Base-by-base conservation (phyloP, 2,113 vertebrate species). In the Coptodon rendalli region DNA sequence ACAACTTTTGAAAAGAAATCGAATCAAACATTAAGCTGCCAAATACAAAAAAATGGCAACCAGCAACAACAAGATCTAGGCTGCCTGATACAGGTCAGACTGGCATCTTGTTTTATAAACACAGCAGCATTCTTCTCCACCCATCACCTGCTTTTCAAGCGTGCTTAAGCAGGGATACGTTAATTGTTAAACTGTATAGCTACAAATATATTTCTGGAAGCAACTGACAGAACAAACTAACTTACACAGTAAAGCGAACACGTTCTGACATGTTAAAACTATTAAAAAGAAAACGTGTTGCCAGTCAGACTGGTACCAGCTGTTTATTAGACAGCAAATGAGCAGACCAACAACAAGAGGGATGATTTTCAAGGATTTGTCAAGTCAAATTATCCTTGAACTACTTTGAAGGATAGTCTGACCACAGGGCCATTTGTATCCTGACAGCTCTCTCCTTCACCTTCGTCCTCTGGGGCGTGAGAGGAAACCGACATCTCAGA, bases 401-500 rank as follows among this genome's bases (percentile, higher is more conserved):
- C 56, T 66, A 38, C 79, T 89, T 81, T 57, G 38, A 19, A 34
- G 13, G 45, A 81, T 1, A 71, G 13, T 4, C 76, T 83, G 57
- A 84, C 88, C 48, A 57, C 54, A 56, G 38, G 38, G 79, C 81
- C 10, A 83, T 89, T 83, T 31, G 36, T 83, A 76, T 91, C 53
- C 68, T 91, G 87, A 86, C 57, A 68, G 66, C 76, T 82, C 78
- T 90, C 83, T 84, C 73, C 76, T 89, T 90, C 84, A 92, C 89
- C 78, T 87, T 81, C 78, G 76, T 40, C 80, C 89, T 87, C 13
- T 63, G 63, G 80, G 71, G 56, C 7, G 2, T 5, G 71, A 86
- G 22, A 90, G 95, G 93, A 95, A 94, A 40, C 43, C 34, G n/a
- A 45, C 54, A 83, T 61, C 81, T 86, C 68, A 87, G 54, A 91